Conservation (phyloP, 1,140 invertebrate genomes). For the Leptinotarsa undecemlineata region DNA sequence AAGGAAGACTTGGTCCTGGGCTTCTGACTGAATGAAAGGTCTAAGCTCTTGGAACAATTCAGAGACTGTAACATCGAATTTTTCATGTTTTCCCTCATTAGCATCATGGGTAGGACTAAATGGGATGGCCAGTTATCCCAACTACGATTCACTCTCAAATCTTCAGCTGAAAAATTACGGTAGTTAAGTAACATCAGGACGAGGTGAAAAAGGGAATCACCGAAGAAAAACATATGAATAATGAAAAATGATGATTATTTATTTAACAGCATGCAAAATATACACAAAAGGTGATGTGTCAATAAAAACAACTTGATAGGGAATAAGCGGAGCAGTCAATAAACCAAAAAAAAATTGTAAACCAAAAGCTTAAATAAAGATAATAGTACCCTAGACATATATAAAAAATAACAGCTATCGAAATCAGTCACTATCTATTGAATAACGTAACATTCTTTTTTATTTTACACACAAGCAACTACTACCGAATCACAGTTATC, state of each 20-base stretch:
- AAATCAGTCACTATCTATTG: neutral
- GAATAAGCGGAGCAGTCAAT: too few species aligned
- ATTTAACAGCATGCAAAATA: constrained; percentile 4
- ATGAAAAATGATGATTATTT: neutral
- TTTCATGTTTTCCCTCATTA: constrained; percentile 55
- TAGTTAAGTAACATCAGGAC: constrained; percentile 23
- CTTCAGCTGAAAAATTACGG: constrained; percentile 50
- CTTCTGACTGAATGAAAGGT: constrained; percentile 37
- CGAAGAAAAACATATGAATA: constrained; percentile 22
- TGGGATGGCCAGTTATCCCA: constrained; percentile 53
- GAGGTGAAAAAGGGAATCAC: neutral
- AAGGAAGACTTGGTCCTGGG: constrained; percentile 7
- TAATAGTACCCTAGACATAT: neutral
- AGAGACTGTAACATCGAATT: constrained; percentile 52
- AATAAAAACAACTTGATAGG: neutral
- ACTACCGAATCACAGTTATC: neutral
- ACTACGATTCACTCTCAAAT: constrained; percentile 45
- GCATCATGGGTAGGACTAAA: constrained; percentile 54
- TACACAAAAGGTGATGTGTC: neutral
- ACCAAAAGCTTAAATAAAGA: neutral
- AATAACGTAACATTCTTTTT: too few species aligned
- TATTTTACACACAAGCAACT: neutral
- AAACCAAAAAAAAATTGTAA: neutral
- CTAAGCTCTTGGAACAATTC: constrained; percentile 28
- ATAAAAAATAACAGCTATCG: neutral